phyloP scores from a whole-genome alignment of 2,113 vertebrate genomes.

The Pterocles gutturalis region DNA sequence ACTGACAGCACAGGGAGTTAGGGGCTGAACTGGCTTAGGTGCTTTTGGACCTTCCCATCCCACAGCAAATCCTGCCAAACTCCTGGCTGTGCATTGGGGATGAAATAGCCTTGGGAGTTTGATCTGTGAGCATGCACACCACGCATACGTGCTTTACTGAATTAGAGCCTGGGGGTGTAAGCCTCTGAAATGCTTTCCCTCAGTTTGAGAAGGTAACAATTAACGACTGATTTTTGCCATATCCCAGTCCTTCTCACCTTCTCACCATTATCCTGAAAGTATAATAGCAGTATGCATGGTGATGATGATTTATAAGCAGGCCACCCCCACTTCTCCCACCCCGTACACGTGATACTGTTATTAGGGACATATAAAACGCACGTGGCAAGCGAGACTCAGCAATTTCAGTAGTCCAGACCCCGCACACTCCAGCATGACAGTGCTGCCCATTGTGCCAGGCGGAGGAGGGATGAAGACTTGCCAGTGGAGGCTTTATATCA shows the following conservation, averaged over 20 bases:
- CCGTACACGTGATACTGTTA: neutral
- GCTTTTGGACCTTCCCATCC: neutral
- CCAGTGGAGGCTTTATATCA: neutral
- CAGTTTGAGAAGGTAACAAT: neutral
- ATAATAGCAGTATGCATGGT: neutral
- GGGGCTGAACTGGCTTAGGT: neutral
- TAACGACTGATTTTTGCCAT: neutral
- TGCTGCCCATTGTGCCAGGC: neutral
- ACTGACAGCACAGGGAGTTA: neutral
- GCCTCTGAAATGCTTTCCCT: neutral
- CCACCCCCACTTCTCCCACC: fast-evolving
- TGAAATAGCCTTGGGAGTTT: neutral
- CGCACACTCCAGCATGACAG: fast-evolving
- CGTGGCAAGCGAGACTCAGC: fast-evolving
- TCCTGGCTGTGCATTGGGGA: neutral
- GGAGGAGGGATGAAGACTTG: neutral
- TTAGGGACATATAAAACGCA: neutral
- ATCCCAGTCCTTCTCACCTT: neutral
- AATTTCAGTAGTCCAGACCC: neutral
- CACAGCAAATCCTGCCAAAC: neutral
- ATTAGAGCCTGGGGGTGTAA: neutral
- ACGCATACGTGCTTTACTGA: fast-evolving
- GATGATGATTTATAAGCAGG: neutral
- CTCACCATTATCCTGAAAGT: neutral
- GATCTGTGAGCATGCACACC: fast-evolving